Conservation (phyloP, 2,113 vertebrate species). For the Gyps fulvus region DNA sequence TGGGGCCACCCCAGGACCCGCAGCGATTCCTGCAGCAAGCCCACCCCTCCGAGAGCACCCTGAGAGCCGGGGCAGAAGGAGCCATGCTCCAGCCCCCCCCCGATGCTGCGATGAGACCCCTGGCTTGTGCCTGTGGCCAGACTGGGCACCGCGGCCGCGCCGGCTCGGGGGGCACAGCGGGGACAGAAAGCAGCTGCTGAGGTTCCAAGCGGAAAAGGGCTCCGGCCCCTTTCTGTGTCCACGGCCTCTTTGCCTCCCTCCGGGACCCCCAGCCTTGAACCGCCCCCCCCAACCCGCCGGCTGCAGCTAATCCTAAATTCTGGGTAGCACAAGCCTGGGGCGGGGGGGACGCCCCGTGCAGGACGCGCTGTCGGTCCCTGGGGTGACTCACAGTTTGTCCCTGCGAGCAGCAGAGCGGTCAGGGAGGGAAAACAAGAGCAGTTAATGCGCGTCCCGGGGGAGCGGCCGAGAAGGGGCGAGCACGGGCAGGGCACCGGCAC, state of each 20-base stretch:
- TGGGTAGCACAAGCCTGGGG: background rate
- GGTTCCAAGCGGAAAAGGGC: constrained; percentile 9
- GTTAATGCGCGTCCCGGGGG: constrained; percentile 75
- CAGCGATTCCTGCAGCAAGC: background rate
- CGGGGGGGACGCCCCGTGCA: constrained; percentile 68
- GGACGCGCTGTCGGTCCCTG: constrained; percentile 63
- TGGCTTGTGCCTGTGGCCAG: background rate
- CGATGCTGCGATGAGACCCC: background rate
- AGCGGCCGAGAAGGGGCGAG: background rate
- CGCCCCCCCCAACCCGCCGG: background rate
- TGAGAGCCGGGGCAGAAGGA: background rate
- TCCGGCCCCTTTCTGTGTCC: background rate
- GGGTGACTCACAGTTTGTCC: constrained; percentile 93
- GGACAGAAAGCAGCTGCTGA: background rate
- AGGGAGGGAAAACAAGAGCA: constrained; percentile 84
- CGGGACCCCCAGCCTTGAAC: background rate
- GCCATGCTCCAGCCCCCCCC: accelerated
- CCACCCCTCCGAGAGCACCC: background rate
- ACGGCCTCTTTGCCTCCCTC: background rate
- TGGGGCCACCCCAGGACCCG: background rate
- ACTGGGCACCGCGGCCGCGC: background rate
- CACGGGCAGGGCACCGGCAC: background rate
- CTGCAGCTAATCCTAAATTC: constrained; percentile 79
- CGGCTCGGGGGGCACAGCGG: background rate
- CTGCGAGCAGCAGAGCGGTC: constrained; percentile 83